Evolutionary conservation across 2,113 vertebrate species (phyloP).

Genomic region (Sinocyclocheilus grahami): DNA sequence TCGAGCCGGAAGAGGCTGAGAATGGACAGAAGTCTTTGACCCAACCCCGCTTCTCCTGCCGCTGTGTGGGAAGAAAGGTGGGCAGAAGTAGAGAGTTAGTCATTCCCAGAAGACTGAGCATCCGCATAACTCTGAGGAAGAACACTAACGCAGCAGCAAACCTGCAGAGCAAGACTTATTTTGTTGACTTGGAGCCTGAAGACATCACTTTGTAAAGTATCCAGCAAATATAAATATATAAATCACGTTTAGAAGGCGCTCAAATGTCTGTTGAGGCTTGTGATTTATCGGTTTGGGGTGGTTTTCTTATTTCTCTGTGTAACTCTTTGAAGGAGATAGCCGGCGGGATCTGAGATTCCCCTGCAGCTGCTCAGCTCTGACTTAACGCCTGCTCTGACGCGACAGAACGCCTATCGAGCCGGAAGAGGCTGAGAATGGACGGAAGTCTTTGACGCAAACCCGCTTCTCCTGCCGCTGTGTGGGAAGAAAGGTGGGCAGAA

Average conservation of each 20-base stretch:
- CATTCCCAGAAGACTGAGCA: slow-evolving; percentile 46
- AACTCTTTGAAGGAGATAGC: too few species aligned
- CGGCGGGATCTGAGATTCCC: background rate
- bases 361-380: slow-evolving; percentile 32
- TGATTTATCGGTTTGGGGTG: too few species aligned
- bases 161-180: slow-evolving; percentile 6
- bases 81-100: slow-evolving; percentile 57
- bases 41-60: background rate
- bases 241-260: too few species aligned
- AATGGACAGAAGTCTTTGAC: background rate
- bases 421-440: background rate
- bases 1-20: background rate
- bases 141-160: background rate
- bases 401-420: too few species aligned
- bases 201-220: background rate
- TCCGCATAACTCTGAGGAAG: background rate
- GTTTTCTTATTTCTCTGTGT: too few species aligned
- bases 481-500: slow-evolving; percentile 52
- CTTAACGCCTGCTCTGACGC: slow-evolving; percentile 24
- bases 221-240: background rate
- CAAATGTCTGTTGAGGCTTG: too few species aligned
- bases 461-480: background rate
- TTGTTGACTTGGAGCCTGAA: background rate
- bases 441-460: background rate
- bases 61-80: slow-evolving; percentile 43